phyloP scores from a whole-genome alignment of 2,888 invertebrate species.

The Hydraecia micacea region DNA sequence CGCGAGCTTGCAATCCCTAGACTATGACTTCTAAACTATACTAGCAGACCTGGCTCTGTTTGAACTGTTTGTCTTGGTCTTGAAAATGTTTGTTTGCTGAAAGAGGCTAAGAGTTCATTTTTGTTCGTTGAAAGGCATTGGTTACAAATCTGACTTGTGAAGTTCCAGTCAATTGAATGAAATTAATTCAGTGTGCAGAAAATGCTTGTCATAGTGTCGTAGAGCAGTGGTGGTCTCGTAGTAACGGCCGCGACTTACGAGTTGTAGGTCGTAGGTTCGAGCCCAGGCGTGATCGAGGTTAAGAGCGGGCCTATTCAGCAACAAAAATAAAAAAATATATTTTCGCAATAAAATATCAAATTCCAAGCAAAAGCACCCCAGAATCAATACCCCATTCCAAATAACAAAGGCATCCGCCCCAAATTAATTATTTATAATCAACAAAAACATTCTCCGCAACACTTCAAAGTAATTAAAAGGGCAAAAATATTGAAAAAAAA shows the following conservation, averaged over 20 bases:
- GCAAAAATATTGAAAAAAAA: constrained; percentile 49
- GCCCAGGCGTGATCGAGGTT: too few relatives aligned
- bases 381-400: constrained; percentile 20
- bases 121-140: background rate
- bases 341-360: background rate
- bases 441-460: constrained; percentile 32
- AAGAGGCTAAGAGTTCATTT: background rate
- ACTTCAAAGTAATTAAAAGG: constrained; percentile 51
- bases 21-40: background rate
- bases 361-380: background rate
- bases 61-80: too few relatives aligned
- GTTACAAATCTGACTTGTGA: background rate
- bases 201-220: background rate
- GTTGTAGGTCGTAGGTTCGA: too few relatives aligned
- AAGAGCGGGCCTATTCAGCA: too few relatives aligned
- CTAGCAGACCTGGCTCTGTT: too few relatives aligned
- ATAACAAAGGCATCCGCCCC: constrained; percentile 14
- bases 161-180: background rate
- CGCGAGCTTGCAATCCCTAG: background rate
- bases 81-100: background rate
- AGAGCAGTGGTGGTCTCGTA: too few relatives aligned
- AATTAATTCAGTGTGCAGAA: background rate
- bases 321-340: too few relatives aligned
- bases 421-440: constrained; percentile 46
- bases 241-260: too few relatives aligned